Base-by-base conservation (phyloP, 1,140 invertebrate genomes). In the Sycophila sp. region DNA sequence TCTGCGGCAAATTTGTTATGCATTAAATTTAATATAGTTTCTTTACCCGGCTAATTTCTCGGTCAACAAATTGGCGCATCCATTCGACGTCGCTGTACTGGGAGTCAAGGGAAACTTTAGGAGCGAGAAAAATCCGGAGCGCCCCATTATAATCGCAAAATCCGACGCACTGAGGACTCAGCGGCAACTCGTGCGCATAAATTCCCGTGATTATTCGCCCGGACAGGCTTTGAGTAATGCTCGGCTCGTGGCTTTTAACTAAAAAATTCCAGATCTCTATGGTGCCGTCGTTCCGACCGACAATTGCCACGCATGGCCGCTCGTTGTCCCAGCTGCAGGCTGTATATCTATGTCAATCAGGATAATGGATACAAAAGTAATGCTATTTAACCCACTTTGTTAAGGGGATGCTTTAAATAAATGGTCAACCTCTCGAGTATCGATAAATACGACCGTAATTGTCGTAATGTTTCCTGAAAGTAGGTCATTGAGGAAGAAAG, bases 221-320 rank as follows among this genome's bases (percentile, higher is more conserved):
- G 1, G 83, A 83, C 8, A 85, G 34, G 68, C 76, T 82, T 47
- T 83, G 79, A 0, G 65, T 72, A 24, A 80, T 76, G 58, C 68
- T 78, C 0, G 82, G 76, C 56, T 81, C 77, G 32, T 83, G 72
- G 36, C 81, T 84, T 73, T 86, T 87, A 45, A 80, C 69, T 32
- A 86, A 69, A 49, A 91, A 80, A 77, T 90, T 87, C 90, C 90
- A 91, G 19, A 87, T 84, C 66, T 91, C 89, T 0, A 89, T 72
- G 5, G 81, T 86, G 10, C 90, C 90, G 77, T 89, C 87, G 2
- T 78, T 83, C 5, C 87, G 82, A 7, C 84, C 85, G 1, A 90
- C 36, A 30, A 87, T 85, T 1, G 90, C 69, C n/a, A 87, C 78
- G 2, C 85, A 83, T 0, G 88, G 85, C 28, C 84, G 81, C 0